Evolutionary conservation across 2,888 invertebrate genomes (phyloP), one percentile per base, ranked within the genome.

Genomic region (Sclerodermus sp.): DNA sequence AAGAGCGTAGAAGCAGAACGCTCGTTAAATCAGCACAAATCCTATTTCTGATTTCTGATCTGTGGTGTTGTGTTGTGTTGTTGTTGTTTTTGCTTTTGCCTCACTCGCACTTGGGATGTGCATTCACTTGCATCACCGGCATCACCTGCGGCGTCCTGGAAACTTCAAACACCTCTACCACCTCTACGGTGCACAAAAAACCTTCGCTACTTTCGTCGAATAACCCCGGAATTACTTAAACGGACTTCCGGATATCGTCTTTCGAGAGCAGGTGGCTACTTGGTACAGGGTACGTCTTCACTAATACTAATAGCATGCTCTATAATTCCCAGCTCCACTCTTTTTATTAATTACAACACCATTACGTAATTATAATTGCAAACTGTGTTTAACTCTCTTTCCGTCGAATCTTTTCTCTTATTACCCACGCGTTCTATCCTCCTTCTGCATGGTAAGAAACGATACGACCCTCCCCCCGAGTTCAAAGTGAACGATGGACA

Each of bases 271-370:
- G 91, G 91, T 91, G 86, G 90, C 91, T 82, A 87, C 88, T 84
- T 91, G 91, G 91, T 91, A 88, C 86, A 87, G 90, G 91, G 91
- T 91, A 91, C 84, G 91, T 90, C 82, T 73, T 73, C 73, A 75
- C 73, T 73, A 56, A 72, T 71, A 77, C 77, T 77, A 76, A 76
- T 76, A 74, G 75, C 74, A 75, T 76, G 75, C 65, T 65, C 23
- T 23, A 23, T n/a, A n/a, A n/a, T n/a, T n/a, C n/a, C n/a, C 9
- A 31, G n/a, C n/a, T n/a, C n/a, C n/a, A n/a, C n/a, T n/a, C n/a
- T n/a, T n/a, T n/a, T n/a, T n/a, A n/a, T n/a, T n/a, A n/a, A 9
- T 31, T 31, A 31, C 32, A 12, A 31, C 32, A 31, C 9, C 9
- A 12, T 9, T 8, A 13, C 29, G 34, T 43, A 17, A 6, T 36